These are phyloP conservation scores for Spondyliosoma cantharus DNA, from an alignment of 2,797 vertebrate species.

Conservation along the genomic window DNA sequence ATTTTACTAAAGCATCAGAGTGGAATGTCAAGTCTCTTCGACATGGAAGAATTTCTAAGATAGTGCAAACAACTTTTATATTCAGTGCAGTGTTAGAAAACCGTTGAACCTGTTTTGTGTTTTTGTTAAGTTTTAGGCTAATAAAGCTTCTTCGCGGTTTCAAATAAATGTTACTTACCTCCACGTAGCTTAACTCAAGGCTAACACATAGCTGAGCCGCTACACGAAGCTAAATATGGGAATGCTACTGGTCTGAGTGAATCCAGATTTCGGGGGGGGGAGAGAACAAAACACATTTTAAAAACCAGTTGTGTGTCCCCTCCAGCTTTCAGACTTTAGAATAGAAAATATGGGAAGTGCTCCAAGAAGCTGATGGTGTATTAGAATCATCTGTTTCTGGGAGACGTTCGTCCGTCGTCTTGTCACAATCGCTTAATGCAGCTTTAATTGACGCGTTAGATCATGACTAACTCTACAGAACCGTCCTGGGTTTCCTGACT, in stretches of 20 bases:
- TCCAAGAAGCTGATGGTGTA: background rate
- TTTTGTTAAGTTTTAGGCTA: too few relatives aligned
- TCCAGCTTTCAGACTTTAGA: background rate
- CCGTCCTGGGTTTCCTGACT: conserved; percentile 8
- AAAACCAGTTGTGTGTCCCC: too few relatives aligned
- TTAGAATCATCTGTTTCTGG: background rate
- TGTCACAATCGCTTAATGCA: background rate
- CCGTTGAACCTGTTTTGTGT: too few relatives aligned
- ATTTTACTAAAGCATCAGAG: background rate
- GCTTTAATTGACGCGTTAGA: background rate
- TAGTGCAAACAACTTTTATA: too few relatives aligned
- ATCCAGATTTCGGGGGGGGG: background rate
- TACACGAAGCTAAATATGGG: background rate
- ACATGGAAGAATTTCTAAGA: too few relatives aligned
- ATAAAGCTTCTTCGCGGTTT: too few relatives aligned
- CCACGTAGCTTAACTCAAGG: background rate
- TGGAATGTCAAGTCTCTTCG: background rate
- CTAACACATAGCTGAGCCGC: background rate
- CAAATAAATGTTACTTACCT: background rate
- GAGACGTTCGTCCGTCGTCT: background rate
- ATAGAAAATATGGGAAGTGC: background rate
- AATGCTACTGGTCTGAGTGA: background rate
- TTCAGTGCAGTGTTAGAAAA: too few relatives aligned
- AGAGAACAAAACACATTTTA: background rate
- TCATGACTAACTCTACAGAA: background rate